A percentile compares a stretch with the other conserved stretches of the same genome.
Evolutionary conservation across 2,113 vertebrate species (phyloP).

Genomic region (Anseranas semipalmata): DNA sequence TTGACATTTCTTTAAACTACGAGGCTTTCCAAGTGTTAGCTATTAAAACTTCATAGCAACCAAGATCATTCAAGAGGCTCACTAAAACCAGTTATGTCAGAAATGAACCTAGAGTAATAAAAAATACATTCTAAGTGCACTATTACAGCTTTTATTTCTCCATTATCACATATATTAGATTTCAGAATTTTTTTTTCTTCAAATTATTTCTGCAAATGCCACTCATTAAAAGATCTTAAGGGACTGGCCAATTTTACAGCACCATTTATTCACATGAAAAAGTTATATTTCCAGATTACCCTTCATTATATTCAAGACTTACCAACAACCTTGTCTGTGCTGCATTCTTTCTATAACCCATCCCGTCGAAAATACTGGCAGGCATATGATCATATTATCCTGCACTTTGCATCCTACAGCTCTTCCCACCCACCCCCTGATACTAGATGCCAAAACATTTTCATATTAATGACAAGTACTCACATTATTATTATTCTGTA

Average conservation of each 20-base stretch:
- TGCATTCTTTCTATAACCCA: background rate
- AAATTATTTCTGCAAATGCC: conserved; percentile 14
- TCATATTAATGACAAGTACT: background rate
- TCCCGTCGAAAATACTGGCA: background rate
- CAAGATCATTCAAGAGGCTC: conserved; percentile 44
- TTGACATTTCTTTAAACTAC: conserved; percentile 21
- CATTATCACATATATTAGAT: conserved; percentile 45
- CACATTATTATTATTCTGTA: background rate
- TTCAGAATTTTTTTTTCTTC: conserved; percentile 15
- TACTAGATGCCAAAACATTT: background rate
- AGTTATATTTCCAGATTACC: background rate
- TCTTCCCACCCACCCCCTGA: rapidly evolving
- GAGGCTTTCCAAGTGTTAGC: conserved; percentile 42
- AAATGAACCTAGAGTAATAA: conserved; percentile 55
- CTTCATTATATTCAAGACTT: conserved; percentile 9
- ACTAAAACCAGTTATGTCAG: conserved; percentile 41
- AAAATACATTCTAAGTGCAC: conserved; percentile 41
- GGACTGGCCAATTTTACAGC: background rate
- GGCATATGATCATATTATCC: background rate
- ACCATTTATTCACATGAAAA: conserved; percentile 30
- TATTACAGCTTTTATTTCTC: conserved; percentile 34
- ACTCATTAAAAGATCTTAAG: conserved; percentile 12
- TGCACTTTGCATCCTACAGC: background rate
- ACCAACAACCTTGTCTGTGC: background rate
- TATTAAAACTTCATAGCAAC: conserved; percentile 66